These are phyloP conservation scores for Rhinopomastus cyanomelas DNA, from an alignment of 2,113 vertebrate genomes.

Conservation along the genomic window DNA sequence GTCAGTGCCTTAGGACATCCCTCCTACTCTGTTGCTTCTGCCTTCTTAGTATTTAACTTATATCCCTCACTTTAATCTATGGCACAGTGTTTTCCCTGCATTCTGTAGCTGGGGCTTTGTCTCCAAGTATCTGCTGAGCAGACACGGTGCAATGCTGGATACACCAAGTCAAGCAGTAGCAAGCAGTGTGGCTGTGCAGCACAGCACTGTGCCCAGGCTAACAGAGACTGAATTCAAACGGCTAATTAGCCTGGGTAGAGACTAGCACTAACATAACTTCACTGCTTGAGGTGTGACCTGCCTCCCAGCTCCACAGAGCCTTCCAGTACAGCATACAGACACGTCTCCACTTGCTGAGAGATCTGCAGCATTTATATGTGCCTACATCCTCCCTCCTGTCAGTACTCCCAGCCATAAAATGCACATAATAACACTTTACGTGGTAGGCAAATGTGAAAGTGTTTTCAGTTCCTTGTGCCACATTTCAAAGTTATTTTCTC, in stretches of 20 bases:
- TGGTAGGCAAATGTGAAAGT: background rate
- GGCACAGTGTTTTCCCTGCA: background rate
- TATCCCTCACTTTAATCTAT: background rate
- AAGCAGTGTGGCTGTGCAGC: background rate
- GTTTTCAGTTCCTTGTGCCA: background rate
- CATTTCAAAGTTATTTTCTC: background rate
- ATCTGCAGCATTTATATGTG: background rate
- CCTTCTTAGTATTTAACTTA: background rate
- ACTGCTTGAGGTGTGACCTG: accelerated
- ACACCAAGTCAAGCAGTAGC: background rate
- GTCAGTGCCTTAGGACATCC: background rate
- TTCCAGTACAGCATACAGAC: background rate
- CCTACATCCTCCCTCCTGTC: background rate
- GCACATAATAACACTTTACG: background rate
- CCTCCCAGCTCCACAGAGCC: background rate
- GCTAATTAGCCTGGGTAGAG: background rate
- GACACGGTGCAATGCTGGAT: background rate
- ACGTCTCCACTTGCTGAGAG: background rate
- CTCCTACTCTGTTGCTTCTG: background rate
- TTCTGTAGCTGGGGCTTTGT: background rate
- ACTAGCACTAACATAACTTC: background rate
- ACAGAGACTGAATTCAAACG: background rate
- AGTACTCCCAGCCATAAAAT: background rate
- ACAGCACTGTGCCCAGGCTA: background rate
- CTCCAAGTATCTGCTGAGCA: background rate